Conservation (phyloP, 2,888 invertebrate species). For the Cecidostiba fungosa region DNA sequence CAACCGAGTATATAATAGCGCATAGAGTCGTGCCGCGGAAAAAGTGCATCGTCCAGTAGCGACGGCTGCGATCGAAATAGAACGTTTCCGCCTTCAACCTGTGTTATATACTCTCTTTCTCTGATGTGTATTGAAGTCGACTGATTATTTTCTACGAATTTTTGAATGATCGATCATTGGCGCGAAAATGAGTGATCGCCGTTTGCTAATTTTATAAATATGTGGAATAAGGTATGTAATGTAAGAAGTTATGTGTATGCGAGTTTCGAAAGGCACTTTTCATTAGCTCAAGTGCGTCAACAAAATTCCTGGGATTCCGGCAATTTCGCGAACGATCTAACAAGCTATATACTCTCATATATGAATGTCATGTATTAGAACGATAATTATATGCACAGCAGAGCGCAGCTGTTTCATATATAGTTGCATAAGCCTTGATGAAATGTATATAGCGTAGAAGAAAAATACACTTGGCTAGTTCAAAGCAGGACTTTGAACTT, state of each 20-base stretch:
- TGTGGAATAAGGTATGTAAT: not conserved
- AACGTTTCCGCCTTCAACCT: slow-evolving; percentile 50
- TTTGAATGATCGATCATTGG: not conserved
- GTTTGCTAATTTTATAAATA: not conserved
- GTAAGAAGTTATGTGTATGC: not conserved
- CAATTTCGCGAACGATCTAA: not conserved
- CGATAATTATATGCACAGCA: slow-evolving; percentile 1
- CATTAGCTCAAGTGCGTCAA: not conserved
- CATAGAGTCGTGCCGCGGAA: not conserved
- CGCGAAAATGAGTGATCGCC: not conserved
- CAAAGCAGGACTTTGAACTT: slow-evolving; percentile 13
- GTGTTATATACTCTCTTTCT: not conserved
- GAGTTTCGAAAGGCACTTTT: not conserved
- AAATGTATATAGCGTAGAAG: slow-evolving; percentile 11
- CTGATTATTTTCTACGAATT: not conserved
- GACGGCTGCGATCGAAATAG: slow-evolving; percentile 43
- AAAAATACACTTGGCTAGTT: not conserved
- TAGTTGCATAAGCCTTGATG: not conserved
- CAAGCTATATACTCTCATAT: not conserved
- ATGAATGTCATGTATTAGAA: slow-evolving; percentile 13
- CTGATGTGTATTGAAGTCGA: not conserved
- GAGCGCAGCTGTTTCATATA: not conserved
- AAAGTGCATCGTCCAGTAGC: slow-evolving; percentile 19
- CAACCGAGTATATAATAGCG: slow-evolving; percentile 25
- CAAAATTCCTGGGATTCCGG: slow-evolving; percentile 9